Evolutionary conservation across 2,797 vertebrate species (phyloP).

Genomic region (Sebastes wilsoni): DNA sequence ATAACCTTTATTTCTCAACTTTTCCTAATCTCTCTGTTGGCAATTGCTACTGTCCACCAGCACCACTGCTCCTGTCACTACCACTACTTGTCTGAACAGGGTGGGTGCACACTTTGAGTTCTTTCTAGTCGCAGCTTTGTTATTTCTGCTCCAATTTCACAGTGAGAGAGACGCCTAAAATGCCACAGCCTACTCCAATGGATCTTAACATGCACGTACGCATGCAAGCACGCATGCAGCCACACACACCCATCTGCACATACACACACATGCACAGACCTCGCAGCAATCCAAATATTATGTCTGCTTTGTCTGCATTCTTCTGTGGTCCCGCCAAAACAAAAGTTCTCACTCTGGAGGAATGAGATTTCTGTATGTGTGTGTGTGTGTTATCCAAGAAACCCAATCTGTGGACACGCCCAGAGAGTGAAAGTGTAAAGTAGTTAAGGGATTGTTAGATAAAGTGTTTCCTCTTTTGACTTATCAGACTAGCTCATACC

Average conservation of each 20-base stretch:
- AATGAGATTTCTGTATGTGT: slow-evolving; percentile 55
- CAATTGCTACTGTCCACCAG: slow-evolving; percentile 47
- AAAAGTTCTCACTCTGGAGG: slow-evolving; percentile 81
- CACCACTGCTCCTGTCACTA: slow-evolving; percentile 46
- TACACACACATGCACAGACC: slow-evolving; percentile 48
- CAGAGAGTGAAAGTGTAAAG: slow-evolving; percentile 55
- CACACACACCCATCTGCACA: slow-evolving; percentile 22
- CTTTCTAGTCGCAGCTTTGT: slow-evolving; percentile 64
- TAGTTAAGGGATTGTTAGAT: slow-evolving; percentile 32
- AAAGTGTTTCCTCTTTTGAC: slow-evolving; percentile 39
- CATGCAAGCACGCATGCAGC: background rate
- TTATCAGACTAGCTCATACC: slow-evolving; percentile 18
- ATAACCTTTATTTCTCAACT: slow-evolving; percentile 36
- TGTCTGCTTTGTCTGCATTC: slow-evolving; percentile 87
- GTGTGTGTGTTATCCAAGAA: slow-evolving; percentile 40
- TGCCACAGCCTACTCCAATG: slow-evolving; percentile 64
- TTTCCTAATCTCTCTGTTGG: slow-evolving; percentile 43
- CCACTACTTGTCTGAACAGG: slow-evolving; percentile 58
- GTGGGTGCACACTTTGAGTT: slow-evolving; percentile 49
- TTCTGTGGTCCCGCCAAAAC: slow-evolving; percentile 84
- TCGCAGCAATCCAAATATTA: slow-evolving; percentile 88
- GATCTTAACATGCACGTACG: slow-evolving; percentile 41
- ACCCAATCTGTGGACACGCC: slow-evolving; percentile 42
- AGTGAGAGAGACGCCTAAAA: slow-evolving; percentile 63
- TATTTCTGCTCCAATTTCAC: slow-evolving; percentile 74